Base-by-base conservation (phyloP, 2,888 invertebrate species). In the Augochlorella aurata region DNA sequence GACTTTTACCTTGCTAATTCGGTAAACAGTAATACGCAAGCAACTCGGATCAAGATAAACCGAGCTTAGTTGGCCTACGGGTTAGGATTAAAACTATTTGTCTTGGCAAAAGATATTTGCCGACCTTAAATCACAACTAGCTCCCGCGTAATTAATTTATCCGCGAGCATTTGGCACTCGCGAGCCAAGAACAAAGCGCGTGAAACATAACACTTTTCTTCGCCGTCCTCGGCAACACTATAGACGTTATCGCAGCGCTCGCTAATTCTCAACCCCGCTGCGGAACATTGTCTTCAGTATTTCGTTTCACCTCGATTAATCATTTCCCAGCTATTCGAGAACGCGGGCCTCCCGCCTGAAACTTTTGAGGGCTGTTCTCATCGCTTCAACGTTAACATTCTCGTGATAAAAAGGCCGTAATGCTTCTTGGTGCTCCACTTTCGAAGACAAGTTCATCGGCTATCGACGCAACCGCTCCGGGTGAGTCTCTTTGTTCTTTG, bases 271-370 rank as follows among this genome's bases (percentile, higher is more conserved):
- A 49, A 29, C 61, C 29, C 29, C 9, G 0, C 8, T 16, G 24
- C 18, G 21, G 21, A 24, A 61, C 61, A 29, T 61, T 61, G 61
- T 61, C 61, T 29, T 61, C 29, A 16, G 61, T 61, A 61, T 61
- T 61, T 61, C 61, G 29, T 61, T 61, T 61, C 61, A 29, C 61
- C 61, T 16, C 61, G 61, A 61, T 61, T 61, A 61, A 61, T 61
- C 61, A 61, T 29, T 61, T 61, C 61, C 29, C 16, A 16, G 29
- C 24, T 24, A 61, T 61, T 61, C 61, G 61, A 29, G 24, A 7
- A 18, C 16, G 24, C 16, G 16, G 61, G 29, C 29, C 16, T 16
- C 16, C 14, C 61, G 29, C 18, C 61, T 7, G 1, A 24, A 58
- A 58, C 58, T 58, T 58, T 58, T 24, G 58, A 24, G 24, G 24